Base-by-base conservation (phyloP, 1,140 invertebrate species). In the Drosophila fuyamai region DNA sequence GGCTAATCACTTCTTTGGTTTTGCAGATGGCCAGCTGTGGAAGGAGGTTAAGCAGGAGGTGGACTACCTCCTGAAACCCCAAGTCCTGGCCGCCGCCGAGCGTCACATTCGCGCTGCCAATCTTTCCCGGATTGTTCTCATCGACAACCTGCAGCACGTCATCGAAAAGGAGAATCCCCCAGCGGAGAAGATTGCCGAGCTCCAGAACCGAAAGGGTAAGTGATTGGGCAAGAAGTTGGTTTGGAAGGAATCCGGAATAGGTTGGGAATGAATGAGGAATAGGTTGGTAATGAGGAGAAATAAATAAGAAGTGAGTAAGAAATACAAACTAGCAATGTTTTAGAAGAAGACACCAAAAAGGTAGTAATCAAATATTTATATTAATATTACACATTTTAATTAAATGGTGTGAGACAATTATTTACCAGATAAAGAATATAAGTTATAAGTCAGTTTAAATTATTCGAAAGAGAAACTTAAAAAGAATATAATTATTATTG, bases 141-240 rank as follows among this genome's bases (percentile, higher is more conserved):
- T 97, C 77, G 94, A 95, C 12, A 95, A 97, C 92, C 78, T 97
- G 23, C 96, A 97, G 88, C 93, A 94, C 72, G 95, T 95, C 7
- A 97, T 97, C 35, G 94, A 97, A 74, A 94, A 95, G 67, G 96
- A 97, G 93, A 97, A 97, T 93, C 95, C 96, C 27, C 93, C 94
- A 1, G 92, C 95, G 2, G 94, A 94, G 8, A 94, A 95, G 79
- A 94, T 95, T 54, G 93, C 95, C 85, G 92, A 94, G 12, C 93
- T 96, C 12, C 94, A 95, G 77, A 95, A 96, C 67, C 94, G 96
- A 80, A 94, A 95, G 94, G 96, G 96, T 96, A 85, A 88, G 93
- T 86, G 3, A 9, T 10, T 8, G 5, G 9, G 2, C 2, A 18
- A 9, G 8, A 14, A 14, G 40, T 41, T 14, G 8, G 14, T 13